These are phyloP conservation scores for Cervus canadensis DNA, from an alignment of 2,113 vertebrate species.

Conservation along the genomic window DNA sequence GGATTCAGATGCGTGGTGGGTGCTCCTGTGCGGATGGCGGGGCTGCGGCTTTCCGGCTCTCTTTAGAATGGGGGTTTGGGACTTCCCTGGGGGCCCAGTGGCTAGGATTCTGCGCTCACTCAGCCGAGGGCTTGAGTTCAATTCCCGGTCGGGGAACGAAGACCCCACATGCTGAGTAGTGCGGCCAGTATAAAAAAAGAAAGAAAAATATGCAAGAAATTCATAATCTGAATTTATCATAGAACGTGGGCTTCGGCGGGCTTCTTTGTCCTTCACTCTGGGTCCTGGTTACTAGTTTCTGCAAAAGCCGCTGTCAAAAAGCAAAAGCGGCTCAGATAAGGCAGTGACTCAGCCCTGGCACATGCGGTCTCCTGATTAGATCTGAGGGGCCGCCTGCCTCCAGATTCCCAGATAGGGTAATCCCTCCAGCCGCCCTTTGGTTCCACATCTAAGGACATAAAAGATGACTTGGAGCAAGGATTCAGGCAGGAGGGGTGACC, in stretches of 20 bases:
- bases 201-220: not conserved
- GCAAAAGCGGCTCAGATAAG: not conserved
- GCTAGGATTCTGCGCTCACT: not conserved
- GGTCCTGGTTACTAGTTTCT: not conserved
- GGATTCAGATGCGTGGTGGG: rapidly evolving
- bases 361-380: not conserved
- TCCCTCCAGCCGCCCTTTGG: not conserved
- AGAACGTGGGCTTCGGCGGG: not conserved
- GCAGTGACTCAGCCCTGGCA: not conserved
- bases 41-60: not conserved
- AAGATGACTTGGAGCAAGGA: not conserved
- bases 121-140: not conserved
- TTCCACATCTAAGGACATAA: not conserved
- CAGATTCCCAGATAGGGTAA: not conserved
- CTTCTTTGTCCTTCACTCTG: not conserved
- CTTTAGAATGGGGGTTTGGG: not conserved
- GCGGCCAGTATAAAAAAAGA: not conserved
- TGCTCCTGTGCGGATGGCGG: not conserved
- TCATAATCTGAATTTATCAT: not conserved
- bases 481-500: not conserved
- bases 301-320: not conserved
- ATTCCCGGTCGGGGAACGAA: rapidly evolving
- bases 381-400: not conserved
- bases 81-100: not conserved
- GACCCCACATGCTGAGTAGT: not conserved